phyloP scores from a whole-genome alignment of 1,140 invertebrate species.

The Penaeus japonicus region DNA sequence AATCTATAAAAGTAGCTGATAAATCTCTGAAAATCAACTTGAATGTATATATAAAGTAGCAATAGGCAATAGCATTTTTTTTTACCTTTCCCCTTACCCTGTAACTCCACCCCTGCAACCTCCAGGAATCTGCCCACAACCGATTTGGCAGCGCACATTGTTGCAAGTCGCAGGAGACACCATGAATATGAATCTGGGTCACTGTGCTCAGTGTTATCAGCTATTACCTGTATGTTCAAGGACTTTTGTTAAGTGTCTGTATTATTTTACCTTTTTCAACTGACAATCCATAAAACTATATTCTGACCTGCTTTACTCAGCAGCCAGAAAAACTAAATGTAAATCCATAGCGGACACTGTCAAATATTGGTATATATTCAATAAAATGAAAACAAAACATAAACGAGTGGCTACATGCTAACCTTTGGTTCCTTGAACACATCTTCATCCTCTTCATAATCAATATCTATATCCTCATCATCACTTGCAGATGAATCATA shows the following conservation, averaged over 20 bases:
- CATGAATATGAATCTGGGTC: slow-evolving; percentile 94
- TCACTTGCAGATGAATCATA: slow-evolving; percentile 88
- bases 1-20: too few relatives aligned
- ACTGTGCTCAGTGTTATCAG: slow-evolving; percentile 82
- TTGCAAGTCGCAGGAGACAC: slow-evolving; percentile 89
- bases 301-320: too few relatives aligned
- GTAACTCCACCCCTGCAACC: slow-evolving; percentile 88
- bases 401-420: too few relatives aligned
- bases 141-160: slow-evolving; percentile 81
- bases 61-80: background rate
- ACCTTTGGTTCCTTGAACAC: slow-evolving; percentile 59
- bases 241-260: background rate
- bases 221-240: slow-evolving; percentile 1
- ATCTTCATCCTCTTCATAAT: slow-evolving; percentile 59
- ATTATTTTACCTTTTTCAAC: too few relatives aligned
- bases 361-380: too few relatives aligned
- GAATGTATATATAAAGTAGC: too few relatives aligned
- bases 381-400: too few relatives aligned
- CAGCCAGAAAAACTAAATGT: too few relatives aligned
- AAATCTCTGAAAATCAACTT: too few relatives aligned
- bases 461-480: slow-evolving; percentile 53
- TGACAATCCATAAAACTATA: too few relatives aligned
- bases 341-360: too few relatives aligned
- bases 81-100: slow-evolving; percentile 71
- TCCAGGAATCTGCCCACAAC: slow-evolving; percentile 83